Evolutionary conservation across 2,888 invertebrate species (phyloP).

Genomic region (Oscheius sp.): DNA sequence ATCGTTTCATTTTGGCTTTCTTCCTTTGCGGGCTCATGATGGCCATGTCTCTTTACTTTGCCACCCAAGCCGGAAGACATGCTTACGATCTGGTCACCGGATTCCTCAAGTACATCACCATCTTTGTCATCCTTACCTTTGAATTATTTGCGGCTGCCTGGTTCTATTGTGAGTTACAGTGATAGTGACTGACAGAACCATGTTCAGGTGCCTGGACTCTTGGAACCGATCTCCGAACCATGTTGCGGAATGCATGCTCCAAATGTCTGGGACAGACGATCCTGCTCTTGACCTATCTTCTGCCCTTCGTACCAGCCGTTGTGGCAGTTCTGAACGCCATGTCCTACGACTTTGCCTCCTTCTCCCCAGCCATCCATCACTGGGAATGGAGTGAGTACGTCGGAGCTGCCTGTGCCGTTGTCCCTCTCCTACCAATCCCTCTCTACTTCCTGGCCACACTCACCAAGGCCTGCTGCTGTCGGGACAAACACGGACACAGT

Average conservation of each 20-base stretch:
- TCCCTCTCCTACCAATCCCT: slow-evolving; percentile 72
- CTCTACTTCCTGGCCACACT: slow-evolving; percentile 67
- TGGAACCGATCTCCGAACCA: slow-evolving; percentile 69
- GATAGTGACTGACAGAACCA: not conserved
- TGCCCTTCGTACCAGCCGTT: slow-evolving; percentile 70
- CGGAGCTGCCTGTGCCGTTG: slow-evolving; percentile 67
- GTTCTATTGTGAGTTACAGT: slow-evolving; percentile 71
- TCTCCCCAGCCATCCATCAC: slow-evolving; percentile 62
- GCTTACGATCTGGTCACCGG: slow-evolving; percentile 68
- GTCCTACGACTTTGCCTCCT: slow-evolving; percentile 66
- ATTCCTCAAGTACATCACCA: slow-evolving; percentile 69
- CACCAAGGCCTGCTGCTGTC: slow-evolving; percentile 60
- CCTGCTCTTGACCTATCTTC: slow-evolving; percentile 67
- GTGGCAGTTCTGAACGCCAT: slow-evolving; percentile 66
- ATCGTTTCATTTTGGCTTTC: slow-evolving; percentile 69
- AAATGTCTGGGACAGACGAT: slow-evolving; percentile 71
- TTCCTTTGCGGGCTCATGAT: slow-evolving; percentile 62
- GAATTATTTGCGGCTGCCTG: slow-evolving; percentile 71
- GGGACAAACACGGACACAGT: slow-evolving; percentile 20
- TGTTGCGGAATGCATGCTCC: slow-evolving; percentile 66
- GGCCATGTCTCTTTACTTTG: slow-evolving; percentile 64
- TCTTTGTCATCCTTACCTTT: slow-evolving; percentile 68
- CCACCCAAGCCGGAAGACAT: slow-evolving; percentile 70
- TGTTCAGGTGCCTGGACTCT: slow-evolving; percentile 69
- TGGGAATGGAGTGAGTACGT: slow-evolving; percentile 69